Base-by-base conservation (phyloP, 2,888 invertebrate species). In the Chymomyza fuscimana region DNA sequence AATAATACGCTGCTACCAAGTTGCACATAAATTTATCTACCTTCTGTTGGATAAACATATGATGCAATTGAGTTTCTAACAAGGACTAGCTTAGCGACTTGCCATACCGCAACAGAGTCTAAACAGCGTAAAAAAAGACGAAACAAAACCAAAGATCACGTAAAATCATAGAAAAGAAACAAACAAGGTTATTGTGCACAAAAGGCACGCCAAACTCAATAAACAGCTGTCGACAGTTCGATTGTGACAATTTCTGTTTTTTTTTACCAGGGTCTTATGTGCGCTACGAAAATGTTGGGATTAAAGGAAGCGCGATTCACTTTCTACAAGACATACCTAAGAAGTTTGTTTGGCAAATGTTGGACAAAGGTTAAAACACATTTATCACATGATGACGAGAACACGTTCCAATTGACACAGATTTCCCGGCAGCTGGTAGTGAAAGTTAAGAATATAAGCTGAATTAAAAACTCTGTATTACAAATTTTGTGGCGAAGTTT, bases 151-250 rank as follows among this genome's bases (percentile, higher is more conserved):
- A 4, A 10, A 60, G n/a, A 19, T 46, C 40, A 46, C 12, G 40
- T 46, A 46, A 46, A 59, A 63, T 58, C 10, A 16, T 19, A 16
- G 16, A 40, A 67, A 56, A 52, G 50, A 58, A 54, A 65, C 63
- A 65, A 67, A 64, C n/a, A 32, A 12, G 12, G 19, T 52, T 16
- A 51, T 56, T 19, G 54, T 22, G 54, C 2, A 54, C 22, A 54
- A 7, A 16, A 54, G 54, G 54, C 54, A 54, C 29, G 46, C 12
- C 12, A 4, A 22, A 62, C 32, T n/a, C 60, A 19, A 64, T 51
- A 54, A 68, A 58, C 77, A 74, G 67, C 79, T 78, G 79, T 66
- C 36, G 40, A 46, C 40, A 46, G 40, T 46, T 12, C 3, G 4
- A 46, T 12, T 46, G 40, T 12, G 40, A 46, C n/a, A 19, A 50